These are phyloP conservation scores for Epinephelus cyanopodus DNA, from an alignment of 2,113 vertebrate genomes.

Conservation along the genomic window DNA sequence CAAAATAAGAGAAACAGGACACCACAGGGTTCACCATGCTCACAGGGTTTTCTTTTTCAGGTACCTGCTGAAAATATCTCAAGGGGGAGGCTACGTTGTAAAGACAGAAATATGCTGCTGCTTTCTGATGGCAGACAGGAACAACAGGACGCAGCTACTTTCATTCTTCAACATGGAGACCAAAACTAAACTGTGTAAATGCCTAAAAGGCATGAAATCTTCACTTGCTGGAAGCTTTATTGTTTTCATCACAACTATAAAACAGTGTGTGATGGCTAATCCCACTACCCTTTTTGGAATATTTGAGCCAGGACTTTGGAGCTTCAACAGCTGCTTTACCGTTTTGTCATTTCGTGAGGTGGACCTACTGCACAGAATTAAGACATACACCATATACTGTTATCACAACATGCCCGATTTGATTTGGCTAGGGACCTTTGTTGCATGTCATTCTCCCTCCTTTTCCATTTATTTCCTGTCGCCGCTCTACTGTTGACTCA, in stretches of 20 bases:
- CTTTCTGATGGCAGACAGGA: slow-evolving; percentile 53
- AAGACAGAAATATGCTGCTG: slow-evolving; percentile 75
- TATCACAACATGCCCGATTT: neutral
- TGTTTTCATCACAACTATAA: slow-evolving; percentile 17
- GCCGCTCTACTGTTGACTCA: neutral
- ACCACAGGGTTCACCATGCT: slow-evolving; percentile 51
- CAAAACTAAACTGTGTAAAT: slow-evolving; percentile 3
- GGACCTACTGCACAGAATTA: neutral
- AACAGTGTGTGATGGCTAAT: neutral
- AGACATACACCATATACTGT: too few relatives aligned
- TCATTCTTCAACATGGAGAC: slow-evolving; percentile 37
- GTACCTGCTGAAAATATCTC: slow-evolving; percentile 84
- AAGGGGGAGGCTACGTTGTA: slow-evolving; percentile 63
- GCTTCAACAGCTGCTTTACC: neutral
- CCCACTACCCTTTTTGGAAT: neutral
- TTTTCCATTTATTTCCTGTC: neutral
- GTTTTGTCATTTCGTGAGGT: neutral
- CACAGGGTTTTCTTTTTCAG: slow-evolving; percentile 79
- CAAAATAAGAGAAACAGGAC: slow-evolving; percentile 72
- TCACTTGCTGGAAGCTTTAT: neutral
- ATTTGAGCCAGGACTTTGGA: slow-evolving; percentile 7
- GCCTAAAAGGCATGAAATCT: slow-evolving; percentile 10
- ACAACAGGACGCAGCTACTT: slow-evolving; percentile 56
- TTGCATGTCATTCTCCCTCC: neutral
- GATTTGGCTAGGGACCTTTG: neutral